phyloP scores from a whole-genome alignment of 2,113 vertebrate species.

The Python bivittatus region DNA sequence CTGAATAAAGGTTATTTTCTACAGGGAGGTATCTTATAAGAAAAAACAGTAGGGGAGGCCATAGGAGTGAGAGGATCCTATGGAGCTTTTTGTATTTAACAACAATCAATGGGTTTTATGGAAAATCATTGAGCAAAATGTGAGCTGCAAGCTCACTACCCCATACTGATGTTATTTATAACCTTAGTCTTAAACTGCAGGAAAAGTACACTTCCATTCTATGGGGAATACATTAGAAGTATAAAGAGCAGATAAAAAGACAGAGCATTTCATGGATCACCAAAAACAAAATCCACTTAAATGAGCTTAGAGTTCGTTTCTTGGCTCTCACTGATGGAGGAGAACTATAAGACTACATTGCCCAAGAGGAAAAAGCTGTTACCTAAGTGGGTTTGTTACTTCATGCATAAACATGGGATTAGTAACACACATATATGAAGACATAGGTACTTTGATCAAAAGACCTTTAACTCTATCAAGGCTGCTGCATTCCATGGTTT shows the following conservation, averaged over 20 bases:
- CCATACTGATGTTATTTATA: slow-evolving; percentile 92
- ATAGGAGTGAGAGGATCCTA: slow-evolving; percentile 85
- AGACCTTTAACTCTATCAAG: slow-evolving; percentile 66
- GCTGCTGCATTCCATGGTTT: slow-evolving; percentile 47
- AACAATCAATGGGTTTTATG: slow-evolving; percentile 87
- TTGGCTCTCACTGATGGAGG: slow-evolving; percentile 78
- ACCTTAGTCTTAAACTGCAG: slow-evolving; percentile 87
- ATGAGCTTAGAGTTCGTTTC: slow-evolving; percentile 87
- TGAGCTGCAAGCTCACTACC: slow-evolving; percentile 82
- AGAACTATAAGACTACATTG: slow-evolving; percentile 74
- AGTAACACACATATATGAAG: slow-evolving; percentile 67
- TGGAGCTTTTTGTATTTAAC: slow-evolving; percentile 87
- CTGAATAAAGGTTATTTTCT: slow-evolving; percentile 90
- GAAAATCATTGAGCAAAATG: slow-evolving; percentile 87
- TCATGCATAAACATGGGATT: slow-evolving; percentile 82
- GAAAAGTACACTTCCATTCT: slow-evolving; percentile 85
- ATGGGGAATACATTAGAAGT: slow-evolving; percentile 94
- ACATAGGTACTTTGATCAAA: slow-evolving; percentile 44
- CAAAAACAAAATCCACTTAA: slow-evolving; percentile 92
- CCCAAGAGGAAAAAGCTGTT: slow-evolving; percentile 80
- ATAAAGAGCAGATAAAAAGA: slow-evolving; percentile 92
- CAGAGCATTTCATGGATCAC: slow-evolving; percentile 95
- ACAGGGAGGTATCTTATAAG: slow-evolving; percentile 86
- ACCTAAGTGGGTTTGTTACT: slow-evolving; percentile 77
- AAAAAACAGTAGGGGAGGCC: slow-evolving; percentile 83